phyloP scores from a whole-genome alignment of 1,140 invertebrate species.

The Drosophila kepulauana region DNA sequence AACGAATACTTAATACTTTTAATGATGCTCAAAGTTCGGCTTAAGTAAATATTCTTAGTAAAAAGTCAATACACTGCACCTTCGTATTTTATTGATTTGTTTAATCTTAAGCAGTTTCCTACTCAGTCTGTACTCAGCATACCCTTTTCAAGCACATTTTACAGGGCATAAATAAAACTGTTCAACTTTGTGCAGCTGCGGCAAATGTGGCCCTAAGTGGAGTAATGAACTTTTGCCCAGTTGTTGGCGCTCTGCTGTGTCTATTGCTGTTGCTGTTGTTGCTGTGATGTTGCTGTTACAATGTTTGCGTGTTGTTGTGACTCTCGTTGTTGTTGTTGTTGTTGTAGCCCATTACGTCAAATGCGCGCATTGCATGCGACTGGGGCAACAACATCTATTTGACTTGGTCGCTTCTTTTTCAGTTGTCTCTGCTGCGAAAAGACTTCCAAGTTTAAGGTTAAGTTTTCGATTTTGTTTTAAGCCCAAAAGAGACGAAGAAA shows the following conservation, averaged over 20 bases:
- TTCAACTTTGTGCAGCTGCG: conserved; percentile 75
- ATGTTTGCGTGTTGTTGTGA: conserved; percentile 3
- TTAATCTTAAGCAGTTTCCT: no score
- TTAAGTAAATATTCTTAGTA: no score
- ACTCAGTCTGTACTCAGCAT: neutral
- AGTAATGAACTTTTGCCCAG: conserved; percentile 77
- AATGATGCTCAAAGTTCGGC: no score
- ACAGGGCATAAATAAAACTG: conserved; percentile 29
- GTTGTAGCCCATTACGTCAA: conserved; percentile 50
- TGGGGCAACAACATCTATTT: conserved; percentile 38
- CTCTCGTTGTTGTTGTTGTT: conserved; percentile 25
- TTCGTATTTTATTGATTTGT: no score
- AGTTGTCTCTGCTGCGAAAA: conserved; percentile 34
- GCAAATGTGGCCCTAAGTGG: conserved; percentile 68
- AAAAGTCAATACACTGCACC: no score
- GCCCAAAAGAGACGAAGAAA: conserved; percentile 3
- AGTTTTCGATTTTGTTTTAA: conserved; percentile 75
- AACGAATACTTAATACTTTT: no score
- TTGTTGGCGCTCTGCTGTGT: conserved; percentile 42
- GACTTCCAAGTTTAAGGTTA: conserved; percentile 79
- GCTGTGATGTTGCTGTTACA: neutral
- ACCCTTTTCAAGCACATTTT: neutral
- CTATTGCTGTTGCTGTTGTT: conserved; percentile 28
- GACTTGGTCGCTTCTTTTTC: conserved; percentile 1
- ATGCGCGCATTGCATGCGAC: conserved; percentile 47